Conservation (phyloP, 1,140 invertebrate genomes). For the Paraescarpia echinospica region DNA sequence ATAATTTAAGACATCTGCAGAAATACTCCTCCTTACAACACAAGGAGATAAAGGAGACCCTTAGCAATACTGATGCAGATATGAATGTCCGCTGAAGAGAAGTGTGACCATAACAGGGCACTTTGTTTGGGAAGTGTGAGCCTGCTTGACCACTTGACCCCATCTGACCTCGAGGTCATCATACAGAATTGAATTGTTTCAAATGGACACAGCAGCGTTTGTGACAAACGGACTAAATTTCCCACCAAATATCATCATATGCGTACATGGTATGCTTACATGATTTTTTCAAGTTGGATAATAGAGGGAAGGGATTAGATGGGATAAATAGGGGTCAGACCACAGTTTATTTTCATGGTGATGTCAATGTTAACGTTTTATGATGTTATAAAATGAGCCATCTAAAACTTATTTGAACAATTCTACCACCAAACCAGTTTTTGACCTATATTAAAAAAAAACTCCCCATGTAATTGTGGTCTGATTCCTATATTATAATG, state of each 20-base stretch:
- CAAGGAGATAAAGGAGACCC: background rate
- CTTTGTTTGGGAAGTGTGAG: too few species aligned
- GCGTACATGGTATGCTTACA: background rate
- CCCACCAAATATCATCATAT: too few species aligned
- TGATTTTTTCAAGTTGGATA: background rate
- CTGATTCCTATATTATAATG: too few species aligned
- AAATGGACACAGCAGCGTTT: too few species aligned
- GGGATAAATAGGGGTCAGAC: background rate
- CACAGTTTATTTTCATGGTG: background rate
- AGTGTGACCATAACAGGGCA: background rate
- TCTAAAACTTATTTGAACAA: background rate
- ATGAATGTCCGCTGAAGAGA: background rate
- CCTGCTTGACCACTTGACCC: too few species aligned
- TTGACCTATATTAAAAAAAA: too few species aligned
- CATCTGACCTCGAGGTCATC: too few species aligned
- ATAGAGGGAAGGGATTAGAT: too few species aligned
- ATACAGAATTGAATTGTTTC: too few species aligned
- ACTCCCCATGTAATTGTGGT: too few species aligned
- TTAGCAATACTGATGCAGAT: background rate
- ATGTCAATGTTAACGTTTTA: background rate
- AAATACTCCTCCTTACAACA: background rate
- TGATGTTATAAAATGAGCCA: background rate
- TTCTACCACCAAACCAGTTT: too few species aligned
- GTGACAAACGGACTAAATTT: background rate
- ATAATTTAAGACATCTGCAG: background rate